Evolutionary conservation across 2,888 invertebrate species (phyloP), one percentile per base, ranked within the genome.

Genomic region (Cantharis nigra): DNA sequence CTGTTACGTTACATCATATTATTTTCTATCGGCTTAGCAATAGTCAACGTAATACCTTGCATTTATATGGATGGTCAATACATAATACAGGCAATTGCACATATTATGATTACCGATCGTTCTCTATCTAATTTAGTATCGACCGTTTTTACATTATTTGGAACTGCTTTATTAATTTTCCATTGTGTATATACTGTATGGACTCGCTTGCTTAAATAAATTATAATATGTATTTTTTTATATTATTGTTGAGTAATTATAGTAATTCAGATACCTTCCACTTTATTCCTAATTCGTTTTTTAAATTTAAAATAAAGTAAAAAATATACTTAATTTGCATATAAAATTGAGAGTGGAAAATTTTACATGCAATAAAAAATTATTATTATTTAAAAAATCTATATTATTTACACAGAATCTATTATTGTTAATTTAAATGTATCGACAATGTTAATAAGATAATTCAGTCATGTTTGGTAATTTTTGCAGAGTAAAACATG

Each of bases 1-100:
- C 91, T 96, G 72, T 91, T 95, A 80, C 93, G 94, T 87, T 97
- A 97, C 88, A 90, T 96, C 83, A 93, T 94, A 80, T 94, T 95
- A 81, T 96, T 96, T 88, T 98, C 98, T 13, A 92, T 96, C 83
- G 98, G 98, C 0, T 90, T 98, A 84, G 98, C 95, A 10, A 90
- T 98, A 80, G 89, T 98, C 28, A 99, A 99, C 90, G 92, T 97
- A 9, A 92, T 98, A 77, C 98, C 98, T 0, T 97, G 98, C 87
- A 95, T 96, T 86, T 96, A 94, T 79, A 93, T 98, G 86, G 98
- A 99, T 88, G 98, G 98, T 0, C 96, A 98, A 86, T 94, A 95
- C 87, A 97, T 98, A 83, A 91, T 94, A 69, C 92, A 92, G 84
- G 92, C 92, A 79, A 88, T 96, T 71, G 91, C 93, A 18, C 83